Percentiles rank a stretch among this genome's conserved stretches.
Conservation (phyloP, 2,888 invertebrate genomes). For the Drosophila lacicola region DNA sequence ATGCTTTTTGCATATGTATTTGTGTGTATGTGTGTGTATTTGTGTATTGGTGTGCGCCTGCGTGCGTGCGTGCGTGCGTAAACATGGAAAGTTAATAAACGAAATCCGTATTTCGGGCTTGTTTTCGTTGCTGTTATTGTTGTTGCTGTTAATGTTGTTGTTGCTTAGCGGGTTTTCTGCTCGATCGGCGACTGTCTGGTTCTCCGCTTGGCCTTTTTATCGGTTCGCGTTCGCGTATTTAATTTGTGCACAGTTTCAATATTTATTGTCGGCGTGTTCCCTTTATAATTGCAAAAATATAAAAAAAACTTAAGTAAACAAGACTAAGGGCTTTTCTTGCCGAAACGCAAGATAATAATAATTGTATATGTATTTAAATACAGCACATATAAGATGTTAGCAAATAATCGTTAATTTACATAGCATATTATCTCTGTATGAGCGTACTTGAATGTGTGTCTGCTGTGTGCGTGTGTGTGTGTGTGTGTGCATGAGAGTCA, state of each 20-base stretch:
- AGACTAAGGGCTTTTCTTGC: slow-evolving; percentile 25
- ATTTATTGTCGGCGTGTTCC: slow-evolving; percentile 63
- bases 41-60: slow-evolving; percentile 6
- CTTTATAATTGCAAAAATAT: slow-evolving; percentile 62
- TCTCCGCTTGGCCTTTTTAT: slow-evolving; percentile 56
- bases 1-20: not conserved
- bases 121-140: slow-evolving; percentile 18
- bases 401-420: slow-evolving; percentile 35
- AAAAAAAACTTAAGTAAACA: slow-evolving; percentile 48
- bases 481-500: slow-evolving; percentile 4
- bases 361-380: slow-evolving; percentile 24
- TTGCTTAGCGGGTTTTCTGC: slow-evolving; percentile 30
- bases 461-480: not conserved
- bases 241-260: slow-evolving; percentile 69
- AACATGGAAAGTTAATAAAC: slow-evolving; percentile 53
- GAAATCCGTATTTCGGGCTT: slow-evolving; percentile 56
- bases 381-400: slow-evolving; percentile 31
- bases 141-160: slow-evolving; percentile 21
- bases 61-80: slow-evolving; percentile 38
- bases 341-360: slow-evolving; percentile 52
- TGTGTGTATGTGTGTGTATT: slow-evolving; percentile 6
- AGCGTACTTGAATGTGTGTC: not conserved
- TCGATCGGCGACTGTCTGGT: slow-evolving; percentile 34
- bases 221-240: slow-evolving; percentile 53
- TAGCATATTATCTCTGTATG: not conserved